Base-by-base conservation (phyloP, 2,888 invertebrate genomes). In the Bembecia ichneumoniformis region DNA sequence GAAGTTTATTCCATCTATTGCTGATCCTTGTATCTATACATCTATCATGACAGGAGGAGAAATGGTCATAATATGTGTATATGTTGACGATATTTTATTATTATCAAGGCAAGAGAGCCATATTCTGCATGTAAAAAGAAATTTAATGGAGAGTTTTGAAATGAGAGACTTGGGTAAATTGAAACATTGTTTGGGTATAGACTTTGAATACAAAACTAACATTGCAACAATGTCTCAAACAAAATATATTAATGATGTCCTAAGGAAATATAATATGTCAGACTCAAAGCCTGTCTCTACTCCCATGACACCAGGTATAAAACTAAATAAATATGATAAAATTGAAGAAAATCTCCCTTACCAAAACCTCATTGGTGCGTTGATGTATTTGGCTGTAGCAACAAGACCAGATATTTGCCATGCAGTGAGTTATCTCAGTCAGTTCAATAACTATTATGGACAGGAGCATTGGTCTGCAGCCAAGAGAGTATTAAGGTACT, bases 401-500 rank as follows among this genome's bases (percentile, higher is more conserved):
- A 51, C 57, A 0, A 51, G 61, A 43, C 59, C 60, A 3, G 61
- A 63, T 20, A 63, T 60, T 7, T 35, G 53, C n/a, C 48, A 56
- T 50, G 46, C 51, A 3, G 59, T 58, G 0, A 58, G 54, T 43
- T 49, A 43, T 4, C 48, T 60, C 0, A 58, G 56, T 13, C 59
- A 59, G 17, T 60, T 60, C 45, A 59, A 60, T 46, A 47, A 53
- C 3, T 52, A 48, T 46, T 47, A 48, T 49, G 10, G 5, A 15
- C 52, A 53, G 13, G 17, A 1, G 0, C 60, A 59, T 43, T 60
- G 60, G 55, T 58, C 57, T 35, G 52, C 55, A 5, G 58, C 58
- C 3, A 60, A 62, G 28, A 47, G 58, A 11, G 50, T 60, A 1
- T 15, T 60, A 5, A 36, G 58, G 3, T 62, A 59, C 52, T 34